These are phyloP conservation scores for Platichthys flesus DNA, from an alignment of 2,113 vertebrate species.

Conservation along the genomic window DNA sequence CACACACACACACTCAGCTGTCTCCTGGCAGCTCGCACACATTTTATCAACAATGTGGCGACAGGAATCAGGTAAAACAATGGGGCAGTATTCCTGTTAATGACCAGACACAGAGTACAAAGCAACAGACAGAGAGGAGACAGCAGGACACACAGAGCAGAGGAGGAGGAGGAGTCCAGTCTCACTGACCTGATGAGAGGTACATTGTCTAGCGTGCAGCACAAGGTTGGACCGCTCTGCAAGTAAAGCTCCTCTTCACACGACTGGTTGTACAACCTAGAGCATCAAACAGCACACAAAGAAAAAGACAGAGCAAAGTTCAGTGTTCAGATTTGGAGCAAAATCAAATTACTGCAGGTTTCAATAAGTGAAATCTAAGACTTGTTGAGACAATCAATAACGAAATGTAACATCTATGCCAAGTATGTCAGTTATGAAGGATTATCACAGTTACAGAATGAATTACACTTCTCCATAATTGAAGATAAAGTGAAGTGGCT, in stretches of 20 bases:
- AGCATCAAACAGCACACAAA: slow-evolving; percentile 14
- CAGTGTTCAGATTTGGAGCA: neutral
- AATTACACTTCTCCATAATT: too few relatives aligned
- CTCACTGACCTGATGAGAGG: slow-evolving; percentile 82
- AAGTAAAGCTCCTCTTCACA: slow-evolving; percentile 79
- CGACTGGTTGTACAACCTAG: slow-evolving; percentile 83
- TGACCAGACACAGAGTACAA: slow-evolving; percentile 28
- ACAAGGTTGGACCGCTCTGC: slow-evolving; percentile 79
- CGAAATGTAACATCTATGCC: too few relatives aligned
- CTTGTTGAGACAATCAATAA: neutral
- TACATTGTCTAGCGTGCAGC: slow-evolving; percentile 83
- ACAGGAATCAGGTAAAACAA: slow-evolving; percentile 61
- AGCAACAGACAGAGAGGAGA: slow-evolving; percentile 12
- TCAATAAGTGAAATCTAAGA: neutral
- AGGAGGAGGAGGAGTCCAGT: neutral
- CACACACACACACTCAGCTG: neutral
- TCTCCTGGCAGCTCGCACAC: slow-evolving; percentile 41
- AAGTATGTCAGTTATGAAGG: too few relatives aligned
- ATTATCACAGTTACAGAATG: too few relatives aligned
- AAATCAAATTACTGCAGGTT: neutral
- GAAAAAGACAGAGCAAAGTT: neutral
- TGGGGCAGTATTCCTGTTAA: slow-evolving; percentile 69
- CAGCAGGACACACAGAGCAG: neutral
- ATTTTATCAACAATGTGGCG: slow-evolving; percentile 53
- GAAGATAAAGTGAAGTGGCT: too few relatives aligned